A percentile compares a stretch with the other conserved stretches of the same genome.
Evolutionary conservation across 2,113 vertebrate genomes (phyloP).

Genomic region (Barnardius zonarius): DNA sequence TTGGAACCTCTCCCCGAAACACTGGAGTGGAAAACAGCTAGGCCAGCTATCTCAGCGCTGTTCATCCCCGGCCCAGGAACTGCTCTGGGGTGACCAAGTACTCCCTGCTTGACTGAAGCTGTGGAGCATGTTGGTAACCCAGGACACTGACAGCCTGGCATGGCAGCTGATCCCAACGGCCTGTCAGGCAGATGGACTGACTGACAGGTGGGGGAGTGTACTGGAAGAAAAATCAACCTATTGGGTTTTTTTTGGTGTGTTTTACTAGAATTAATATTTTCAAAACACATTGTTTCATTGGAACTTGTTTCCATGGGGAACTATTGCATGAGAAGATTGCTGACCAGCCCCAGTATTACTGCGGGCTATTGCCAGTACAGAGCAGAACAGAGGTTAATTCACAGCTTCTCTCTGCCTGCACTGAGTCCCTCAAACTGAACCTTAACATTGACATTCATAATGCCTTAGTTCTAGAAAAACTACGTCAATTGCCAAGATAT

Average conservation of each 20-base stretch:
- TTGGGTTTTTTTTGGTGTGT: no score
- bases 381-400: not conserved
- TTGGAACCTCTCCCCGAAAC: not conserved
- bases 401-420: not conserved
- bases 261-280: not conserved
- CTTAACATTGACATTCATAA: not conserved
- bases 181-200: not conserved
- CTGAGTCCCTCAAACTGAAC: not conserved
- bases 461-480: not conserved
- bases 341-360: not conserved
- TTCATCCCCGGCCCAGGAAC: not conserved
- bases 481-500: not conserved
- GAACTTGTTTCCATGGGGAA: not conserved
- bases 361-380: not conserved
- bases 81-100: not conserved
- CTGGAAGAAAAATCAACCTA: not conserved
- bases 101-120: not conserved
- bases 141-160: not conserved
- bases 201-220: rapidly evolving
- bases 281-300: not conserved
- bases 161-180: rapidly evolving
- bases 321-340: not conserved
- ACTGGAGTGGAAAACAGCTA: not conserved
- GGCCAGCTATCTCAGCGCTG: not conserved
- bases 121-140: not conserved